These are phyloP conservation scores for Pocota personata DNA, from an alignment of 2,888 invertebrate genomes.

Conservation along the genomic window DNA sequence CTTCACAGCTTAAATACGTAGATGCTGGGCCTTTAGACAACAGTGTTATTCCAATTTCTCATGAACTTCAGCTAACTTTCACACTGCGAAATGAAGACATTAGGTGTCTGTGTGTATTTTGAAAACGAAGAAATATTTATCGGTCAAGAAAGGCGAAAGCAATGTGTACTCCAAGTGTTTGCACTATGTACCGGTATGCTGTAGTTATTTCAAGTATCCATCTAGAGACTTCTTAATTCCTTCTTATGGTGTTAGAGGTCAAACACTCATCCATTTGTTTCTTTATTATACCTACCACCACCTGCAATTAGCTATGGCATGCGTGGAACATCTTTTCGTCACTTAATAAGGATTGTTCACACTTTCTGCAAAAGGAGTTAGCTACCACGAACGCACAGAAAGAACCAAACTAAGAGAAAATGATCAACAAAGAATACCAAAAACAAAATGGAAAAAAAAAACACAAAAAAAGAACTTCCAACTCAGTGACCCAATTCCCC, in stretches of 20 bases:
- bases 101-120: background rate
- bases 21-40: too few relatives aligned
- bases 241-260: slow-evolving; percentile 50
- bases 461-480: slow-evolving; percentile 16
- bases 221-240: slow-evolving; percentile 43
- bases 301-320: slow-evolving; percentile 60
- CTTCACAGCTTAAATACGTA: too few relatives aligned
- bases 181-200: slow-evolving; percentile 32
- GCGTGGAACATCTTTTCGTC: slow-evolving; percentile 60
- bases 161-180: slow-evolving; percentile 50
- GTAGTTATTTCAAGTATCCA: slow-evolving; percentile 53
- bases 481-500: slow-evolving; percentile 66
- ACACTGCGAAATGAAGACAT: background rate
- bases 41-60: too few relatives aligned
- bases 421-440: background rate
- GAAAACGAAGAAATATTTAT: background rate
- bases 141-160: slow-evolving; percentile 7
- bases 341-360: slow-evolving; percentile 69
- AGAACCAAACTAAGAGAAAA: slow-evolving; percentile 17
- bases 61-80: background rate
- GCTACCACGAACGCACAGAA: slow-evolving; percentile 13
- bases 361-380: slow-evolving; percentile 62
- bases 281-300: slow-evolving; percentile 31
- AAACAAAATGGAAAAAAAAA: background rate
- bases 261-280: slow-evolving; percentile 40